These are phyloP conservation scores for Calameuta idolon DNA, from an alignment of 2,888 invertebrate genomes.

Conservation along the genomic window DNA sequence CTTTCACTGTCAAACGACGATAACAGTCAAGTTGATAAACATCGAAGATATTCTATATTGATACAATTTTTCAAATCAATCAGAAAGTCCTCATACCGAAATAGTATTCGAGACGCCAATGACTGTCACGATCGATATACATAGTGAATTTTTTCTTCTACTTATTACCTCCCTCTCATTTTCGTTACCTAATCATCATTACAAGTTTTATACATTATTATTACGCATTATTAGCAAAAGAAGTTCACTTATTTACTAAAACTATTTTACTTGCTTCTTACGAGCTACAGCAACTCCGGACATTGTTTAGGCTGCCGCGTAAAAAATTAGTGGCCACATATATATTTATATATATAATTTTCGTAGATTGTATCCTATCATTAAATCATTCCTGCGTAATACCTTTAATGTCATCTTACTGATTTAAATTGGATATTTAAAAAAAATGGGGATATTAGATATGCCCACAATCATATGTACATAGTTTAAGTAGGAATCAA, in stretches of 20 bases:
- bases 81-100: neutral
- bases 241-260: slow-evolving; percentile 37
- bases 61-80: neutral
- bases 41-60: neutral
- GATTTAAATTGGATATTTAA: neutral
- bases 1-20: neutral
- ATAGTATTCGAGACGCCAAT: neutral
- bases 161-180: neutral
- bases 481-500: neutral
- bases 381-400: neutral
- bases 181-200: neutral
- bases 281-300: slow-evolving; percentile 50
- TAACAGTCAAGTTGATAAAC: neutral
- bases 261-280: slow-evolving; percentile 41
- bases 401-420: neutral
- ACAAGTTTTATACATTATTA: slow-evolving; percentile 31
- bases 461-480: neutral
- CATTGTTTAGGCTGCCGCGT: slow-evolving; percentile 44
- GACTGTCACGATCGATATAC: neutral
- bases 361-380: neutral
- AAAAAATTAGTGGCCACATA: slow-evolving; percentile 21
- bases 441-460: neutral
- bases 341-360: neutral
- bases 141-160: neutral
- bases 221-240: slow-evolving; percentile 36